These are phyloP conservation scores for Tetramorium alpestre DNA, from an alignment of 1,140 invertebrate genomes.

Conservation along the genomic window DNA sequence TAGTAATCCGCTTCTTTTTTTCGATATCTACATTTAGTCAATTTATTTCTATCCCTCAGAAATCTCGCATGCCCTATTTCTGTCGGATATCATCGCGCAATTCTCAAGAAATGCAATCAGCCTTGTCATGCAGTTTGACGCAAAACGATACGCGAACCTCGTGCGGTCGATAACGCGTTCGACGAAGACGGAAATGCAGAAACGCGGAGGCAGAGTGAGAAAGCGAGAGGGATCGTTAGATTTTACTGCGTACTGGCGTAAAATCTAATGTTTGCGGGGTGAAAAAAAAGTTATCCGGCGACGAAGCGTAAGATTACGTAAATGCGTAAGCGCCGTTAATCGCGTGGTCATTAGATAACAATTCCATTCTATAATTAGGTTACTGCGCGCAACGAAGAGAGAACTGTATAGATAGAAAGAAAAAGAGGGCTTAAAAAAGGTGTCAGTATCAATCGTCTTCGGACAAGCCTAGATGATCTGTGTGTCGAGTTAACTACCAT, in stretches of 20 bases:
- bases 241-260: conserved; percentile 41
- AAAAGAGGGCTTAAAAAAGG: not conserved
- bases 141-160: conserved; percentile 31
- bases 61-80: not conserved
- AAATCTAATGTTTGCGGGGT: not conserved
- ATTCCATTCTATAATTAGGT: conserved; percentile 47
- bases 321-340: conserved; percentile 17
- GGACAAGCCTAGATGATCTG: not conserved
- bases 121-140: conserved; percentile 41
- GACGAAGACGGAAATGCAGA: not conserved
- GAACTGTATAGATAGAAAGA: not conserved
- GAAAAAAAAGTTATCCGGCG: conserved; percentile 26
- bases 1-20: not conserved
- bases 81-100: not conserved
- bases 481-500: not conserved
- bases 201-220: not conserved
- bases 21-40: not conserved
- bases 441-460: not conserved
- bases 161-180: conserved; percentile 16
- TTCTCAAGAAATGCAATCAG: conserved; percentile 31
- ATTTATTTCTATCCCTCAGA: not conserved
- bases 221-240: conserved; percentile 15
- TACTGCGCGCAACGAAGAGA: conserved; percentile 28
- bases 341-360: conserved; percentile 35
- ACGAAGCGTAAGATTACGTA: conserved; percentile 1